Percentiles rank a stretch among this genome's conserved stretches.
Evolutionary conservation across 35 echinoderm and acorn worm genomes (phyloP).

Genomic region (Holothuria glaberrima): DNA sequence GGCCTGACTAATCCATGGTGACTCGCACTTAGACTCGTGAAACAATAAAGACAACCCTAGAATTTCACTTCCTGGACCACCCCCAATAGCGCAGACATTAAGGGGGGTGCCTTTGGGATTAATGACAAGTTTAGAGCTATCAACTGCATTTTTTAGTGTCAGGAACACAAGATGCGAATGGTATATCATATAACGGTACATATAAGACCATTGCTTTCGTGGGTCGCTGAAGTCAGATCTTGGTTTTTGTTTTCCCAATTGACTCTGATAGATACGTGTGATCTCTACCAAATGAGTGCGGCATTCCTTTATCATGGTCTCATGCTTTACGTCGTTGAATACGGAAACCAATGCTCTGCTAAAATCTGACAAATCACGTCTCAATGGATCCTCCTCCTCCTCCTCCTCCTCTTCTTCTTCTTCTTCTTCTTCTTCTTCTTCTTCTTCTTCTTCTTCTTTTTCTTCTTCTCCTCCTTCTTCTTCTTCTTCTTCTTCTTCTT

Average conservation of each 20-base stretch:
- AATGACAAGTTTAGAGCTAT: not conserved
- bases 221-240: not conserved
- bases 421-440: no score
- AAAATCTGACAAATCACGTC: no score
- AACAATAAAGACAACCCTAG: slow-evolving; percentile 8
- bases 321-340: no score
- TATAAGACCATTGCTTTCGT: not conserved
- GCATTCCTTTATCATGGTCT: not conserved
- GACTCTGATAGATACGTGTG: not conserved
- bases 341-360: no score
- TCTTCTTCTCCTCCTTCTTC: no score
- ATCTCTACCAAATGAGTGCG: not conserved
- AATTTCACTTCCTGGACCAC: slow-evolving; percentile 57
- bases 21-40: not conserved
- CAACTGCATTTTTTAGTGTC: not conserved
- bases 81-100: slow-evolving; percentile 21
- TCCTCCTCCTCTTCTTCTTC: no score
- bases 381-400: no score
- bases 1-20: not conserved
- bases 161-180: slow-evolving; percentile 29
- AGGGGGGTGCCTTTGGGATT: not conserved
- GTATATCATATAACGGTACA: slow-evolving; percentile 34
- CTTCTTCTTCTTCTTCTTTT: no score
- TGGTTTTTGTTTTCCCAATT: not conserved
- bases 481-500: no score